Evolutionary conservation across 37 sponge, comb jelly and placozoan species (phyloP).

Genomic region (Chondrosia reniformis): DNA sequence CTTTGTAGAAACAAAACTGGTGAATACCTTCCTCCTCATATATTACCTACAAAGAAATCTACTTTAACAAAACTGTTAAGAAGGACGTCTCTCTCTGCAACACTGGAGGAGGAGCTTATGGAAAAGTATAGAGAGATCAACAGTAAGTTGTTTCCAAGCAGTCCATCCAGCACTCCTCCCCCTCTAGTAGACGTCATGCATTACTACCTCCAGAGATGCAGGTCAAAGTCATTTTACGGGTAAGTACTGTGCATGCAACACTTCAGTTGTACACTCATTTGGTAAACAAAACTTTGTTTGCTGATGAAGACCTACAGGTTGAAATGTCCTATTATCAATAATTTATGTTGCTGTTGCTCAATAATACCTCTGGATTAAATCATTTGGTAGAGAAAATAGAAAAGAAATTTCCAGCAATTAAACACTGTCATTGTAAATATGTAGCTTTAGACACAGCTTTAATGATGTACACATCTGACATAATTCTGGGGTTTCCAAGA

Average conservation of each 20-base stretch:
- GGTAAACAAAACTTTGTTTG: no score
- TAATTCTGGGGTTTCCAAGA: no score
- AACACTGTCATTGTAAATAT: no score
- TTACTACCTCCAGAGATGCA: slow-evolving; percentile 65
- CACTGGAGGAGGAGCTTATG: slow-evolving; percentile 19
- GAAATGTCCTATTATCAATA: no score
- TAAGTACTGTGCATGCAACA: slow-evolving; percentile 1
- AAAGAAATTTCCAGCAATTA: no score
- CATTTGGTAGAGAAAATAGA: no score
- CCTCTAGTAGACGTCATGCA: slow-evolving; percentile 19
- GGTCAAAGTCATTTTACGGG: slow-evolving; percentile 73
- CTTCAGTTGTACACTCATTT: background rate
- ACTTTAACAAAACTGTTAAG: slow-evolving; percentile 12
- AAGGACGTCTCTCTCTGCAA: background rate
- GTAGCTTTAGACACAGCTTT: no score
- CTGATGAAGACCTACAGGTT: no score
- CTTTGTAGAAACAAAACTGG: background rate
- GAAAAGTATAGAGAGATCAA: background rate
- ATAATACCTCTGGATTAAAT: no score
- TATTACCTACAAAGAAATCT: slow-evolving; percentile 13
- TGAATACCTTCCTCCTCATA: slow-evolving; percentile 20
- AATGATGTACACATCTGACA: no score
- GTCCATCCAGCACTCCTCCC: background rate
- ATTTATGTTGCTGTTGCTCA: no score
- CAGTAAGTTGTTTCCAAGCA: background rate